Percentiles rank a stretch among this genome's conserved stretches.
Evolutionary conservation across 30 jellyfish, hydroid and myxozoan species (phyloP).

Genomic region (Nemopilema nomurai): DNA sequence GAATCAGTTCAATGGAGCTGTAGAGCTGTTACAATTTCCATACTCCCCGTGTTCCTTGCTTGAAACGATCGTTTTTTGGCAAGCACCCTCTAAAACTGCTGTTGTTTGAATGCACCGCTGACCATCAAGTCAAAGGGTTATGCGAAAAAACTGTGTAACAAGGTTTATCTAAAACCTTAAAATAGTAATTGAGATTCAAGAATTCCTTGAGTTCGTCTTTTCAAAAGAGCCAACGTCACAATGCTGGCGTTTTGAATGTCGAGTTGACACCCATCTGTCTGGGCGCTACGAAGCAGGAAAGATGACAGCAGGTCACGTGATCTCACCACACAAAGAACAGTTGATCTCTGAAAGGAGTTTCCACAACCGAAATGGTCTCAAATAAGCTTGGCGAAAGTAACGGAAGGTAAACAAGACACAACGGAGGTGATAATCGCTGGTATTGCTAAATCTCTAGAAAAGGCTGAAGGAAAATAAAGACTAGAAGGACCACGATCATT

Average conservation of each 20-base stretch:
- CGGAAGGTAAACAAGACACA: neutral
- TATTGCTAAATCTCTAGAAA: neutral
- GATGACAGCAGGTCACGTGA: conserved; percentile 8
- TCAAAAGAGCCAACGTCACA: neutral
- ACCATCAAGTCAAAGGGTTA: no score
- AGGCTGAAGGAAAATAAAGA: neutral
- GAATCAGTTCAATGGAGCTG: no score
- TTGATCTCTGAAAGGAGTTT: neutral
- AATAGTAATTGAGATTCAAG: no score
- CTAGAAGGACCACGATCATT: neutral
- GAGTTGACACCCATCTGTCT: neutral
- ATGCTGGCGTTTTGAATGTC: neutral
- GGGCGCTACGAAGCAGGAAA: neutral
- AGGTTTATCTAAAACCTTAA: no score
- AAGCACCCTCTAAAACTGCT: no score
- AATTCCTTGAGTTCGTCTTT: no score
- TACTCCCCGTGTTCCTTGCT: no score
- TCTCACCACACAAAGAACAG: conserved; percentile 14
- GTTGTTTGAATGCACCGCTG: no score
- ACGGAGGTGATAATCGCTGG: neutral
- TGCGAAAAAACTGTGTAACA: no score
- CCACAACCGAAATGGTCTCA: conserved; percentile 7
- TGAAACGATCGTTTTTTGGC: no score
- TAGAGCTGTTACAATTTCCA: no score
- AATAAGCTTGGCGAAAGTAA: neutral